A percentile compares a stretch with the other conserved stretches of the same genome.
phyloP scores from a whole-genome alignment of 2,888 invertebrate species.

The Caenorhabditis auriculariae region DNA sequence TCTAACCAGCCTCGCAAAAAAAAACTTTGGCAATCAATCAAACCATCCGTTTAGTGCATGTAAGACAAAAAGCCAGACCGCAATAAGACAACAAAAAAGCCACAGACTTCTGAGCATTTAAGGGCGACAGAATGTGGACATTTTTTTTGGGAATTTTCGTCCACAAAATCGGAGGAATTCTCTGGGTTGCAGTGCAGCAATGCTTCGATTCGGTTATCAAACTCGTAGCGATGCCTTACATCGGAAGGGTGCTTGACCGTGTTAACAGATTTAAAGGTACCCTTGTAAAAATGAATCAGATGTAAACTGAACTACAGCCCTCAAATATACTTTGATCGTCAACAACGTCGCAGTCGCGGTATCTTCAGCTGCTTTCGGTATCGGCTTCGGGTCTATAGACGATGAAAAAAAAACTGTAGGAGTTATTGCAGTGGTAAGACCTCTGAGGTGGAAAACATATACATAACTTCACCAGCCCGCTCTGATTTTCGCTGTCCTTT shows the following conservation, averaged over 20 bases:
- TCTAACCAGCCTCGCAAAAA: too few species aligned
- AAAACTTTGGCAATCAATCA: too few species aligned
- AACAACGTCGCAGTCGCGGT: conserved; percentile 46
- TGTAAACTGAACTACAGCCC: conserved; percentile 6
- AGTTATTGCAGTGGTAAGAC: not conserved
- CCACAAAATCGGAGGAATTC: conserved; percentile 38
- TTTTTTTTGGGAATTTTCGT: conserved; percentile 46
- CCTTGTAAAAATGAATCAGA: not conserved
- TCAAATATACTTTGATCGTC: conserved; percentile 18
- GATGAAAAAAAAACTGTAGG: not conserved
- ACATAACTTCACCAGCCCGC: conserved; percentile 9
- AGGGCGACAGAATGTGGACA: conserved; percentile 51
- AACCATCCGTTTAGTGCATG: not conserved
- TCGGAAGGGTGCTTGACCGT: conserved; percentile 24
- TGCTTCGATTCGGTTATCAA: conserved; percentile 33
- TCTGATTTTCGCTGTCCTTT: conserved; percentile 18
- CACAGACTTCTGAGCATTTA: too few species aligned
- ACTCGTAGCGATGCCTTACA: conserved; percentile 9
- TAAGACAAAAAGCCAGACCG: not conserved
- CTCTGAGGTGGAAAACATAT: not conserved
- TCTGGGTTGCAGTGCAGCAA: conserved; percentile 45
- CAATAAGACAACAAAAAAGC: not conserved
- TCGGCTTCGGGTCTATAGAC: conserved; percentile 7
- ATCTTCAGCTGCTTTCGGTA: conserved; percentile 32
- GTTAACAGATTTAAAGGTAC: conserved; percentile 20